These are phyloP conservation scores for Falco punctatus DNA, from an alignment of 2,113 vertebrate genomes.

Conservation along the genomic window DNA sequence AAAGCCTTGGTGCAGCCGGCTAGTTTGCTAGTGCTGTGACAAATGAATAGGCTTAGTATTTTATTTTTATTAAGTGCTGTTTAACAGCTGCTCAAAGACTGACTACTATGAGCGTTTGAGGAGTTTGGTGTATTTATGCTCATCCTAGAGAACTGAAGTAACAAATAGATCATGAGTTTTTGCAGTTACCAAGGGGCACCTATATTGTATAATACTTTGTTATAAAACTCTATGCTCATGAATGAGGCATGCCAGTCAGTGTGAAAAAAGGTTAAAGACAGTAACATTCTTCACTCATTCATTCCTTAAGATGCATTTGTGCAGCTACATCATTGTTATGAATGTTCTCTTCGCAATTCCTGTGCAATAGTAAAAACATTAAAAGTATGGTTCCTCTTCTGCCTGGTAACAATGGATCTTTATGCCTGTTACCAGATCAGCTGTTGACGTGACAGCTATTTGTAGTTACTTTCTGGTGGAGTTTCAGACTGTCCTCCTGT, in stretches of 20 bases:
- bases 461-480: not conserved
- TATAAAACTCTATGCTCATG: not conserved
- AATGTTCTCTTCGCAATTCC: not conserved
- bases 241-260: not conserved
- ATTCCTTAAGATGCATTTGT: not conserved
- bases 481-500: not conserved
- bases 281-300: not conserved
- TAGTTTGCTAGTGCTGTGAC: no score
- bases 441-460: not conserved
- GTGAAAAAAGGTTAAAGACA: not conserved
- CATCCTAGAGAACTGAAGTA: not conserved
- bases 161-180: not conserved
- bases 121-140: not conserved
- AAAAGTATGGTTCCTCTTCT: not conserved
- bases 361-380: not conserved
- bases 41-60: not conserved
- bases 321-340: no score
- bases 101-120: fast-evolving
- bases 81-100: not conserved
- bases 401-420: not conserved
- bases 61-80: not conserved
- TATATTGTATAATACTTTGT: fast-evolving
- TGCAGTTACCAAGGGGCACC: not conserved
- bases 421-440: not conserved
- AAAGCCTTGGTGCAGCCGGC: no score